Evolutionary conservation across 2,888 invertebrate genomes (phyloP), one percentile per base, ranked within the genome.

Genomic region (Sphaeridia pumilis): DNA sequence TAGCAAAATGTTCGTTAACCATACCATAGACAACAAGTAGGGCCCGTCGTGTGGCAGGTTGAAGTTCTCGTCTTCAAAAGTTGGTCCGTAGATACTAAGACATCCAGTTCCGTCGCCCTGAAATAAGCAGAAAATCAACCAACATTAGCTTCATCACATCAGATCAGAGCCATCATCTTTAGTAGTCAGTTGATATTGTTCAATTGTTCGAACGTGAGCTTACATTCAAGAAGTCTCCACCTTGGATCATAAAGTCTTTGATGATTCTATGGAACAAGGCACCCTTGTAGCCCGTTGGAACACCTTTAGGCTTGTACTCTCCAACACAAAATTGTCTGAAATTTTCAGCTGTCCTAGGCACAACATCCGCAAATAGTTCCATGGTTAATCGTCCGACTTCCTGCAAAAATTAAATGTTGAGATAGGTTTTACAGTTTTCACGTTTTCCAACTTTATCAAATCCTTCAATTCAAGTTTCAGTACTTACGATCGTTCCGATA

Each of bases 201-300:
- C n/a, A n/a, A n/a, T 5, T 42, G 14, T 31, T 10, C 31, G 14
- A 31, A 14, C 7, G 31, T 14, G 7, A 7, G 5, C 82, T 77
- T 77, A 90, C 92, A 76, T 95, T 97, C 0, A 98, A 90, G 76
- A 98, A 98, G 73, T 99, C 98, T 28, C 98, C 98, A 38, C 97
- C 97, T 76, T 99, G 98, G 64, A 98, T 94, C 98, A 99, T 99
- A 69, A 99, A 99, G 73, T 99, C 98, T 73, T 98, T 98, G 64
- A 98, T 98, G 27, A 98, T 94, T 70, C 97, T 77, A 70, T 99
- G 98, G 71, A 99, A 98, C 67, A 86, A 84, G 1, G 89, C 87
- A 46, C 90, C 92, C 74, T 98, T 99, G 70, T 85, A 99, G 1
- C 97, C 97, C 46, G 92, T 77, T 1, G 98, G 93, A 0, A 95